Evolutionary conservation across 2,888 invertebrate genomes (phyloP).

Genomic region (Nomada fucata): DNA sequence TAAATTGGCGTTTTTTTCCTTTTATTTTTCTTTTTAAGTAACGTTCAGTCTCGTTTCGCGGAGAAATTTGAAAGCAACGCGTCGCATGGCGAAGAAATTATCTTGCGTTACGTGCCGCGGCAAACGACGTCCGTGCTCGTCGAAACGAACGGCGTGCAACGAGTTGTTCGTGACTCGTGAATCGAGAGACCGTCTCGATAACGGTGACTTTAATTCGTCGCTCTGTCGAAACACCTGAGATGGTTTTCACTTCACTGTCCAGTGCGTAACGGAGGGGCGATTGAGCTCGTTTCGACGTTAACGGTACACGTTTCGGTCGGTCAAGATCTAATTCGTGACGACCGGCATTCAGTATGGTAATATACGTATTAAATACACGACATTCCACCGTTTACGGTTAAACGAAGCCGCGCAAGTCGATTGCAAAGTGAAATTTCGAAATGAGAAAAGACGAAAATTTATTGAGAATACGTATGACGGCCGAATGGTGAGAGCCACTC

Average conservation of each 20-base stretch:
- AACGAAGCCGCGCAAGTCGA: not conserved
- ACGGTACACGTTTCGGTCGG: conserved; percentile 20
- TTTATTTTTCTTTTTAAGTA: not conserved
- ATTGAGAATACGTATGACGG: not conserved
- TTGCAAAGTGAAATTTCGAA: conserved; percentile 25
- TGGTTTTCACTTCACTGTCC: conserved; percentile 54
- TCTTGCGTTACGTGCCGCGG: conserved; percentile 19
- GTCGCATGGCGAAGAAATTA: conserved; percentile 1
- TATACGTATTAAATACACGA: no score
- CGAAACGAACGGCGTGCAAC: conserved; percentile 27
- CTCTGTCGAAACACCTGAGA: conserved; percentile 12
- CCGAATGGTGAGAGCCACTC: not conserved
- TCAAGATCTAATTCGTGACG: conserved; percentile 6
- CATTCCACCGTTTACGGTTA: no score
- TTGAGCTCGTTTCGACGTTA: conserved; percentile 26
- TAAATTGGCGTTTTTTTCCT: not conserved
- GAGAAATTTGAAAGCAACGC: conserved; percentile 17
- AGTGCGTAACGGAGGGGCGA: conserved; percentile 23
- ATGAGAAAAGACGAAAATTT: not conserved
- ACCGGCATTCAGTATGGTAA: no score
- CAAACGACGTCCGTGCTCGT: conserved; percentile 26
- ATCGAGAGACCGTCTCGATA: conserved; percentile 36
- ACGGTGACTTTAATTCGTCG: conserved; percentile 53
- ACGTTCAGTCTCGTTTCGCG: not conserved
- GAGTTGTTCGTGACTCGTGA: conserved; percentile 15